phyloP scores from a whole-genome alignment of 2,797 vertebrate genomes.

The Rhinichthys osculus region DNA sequence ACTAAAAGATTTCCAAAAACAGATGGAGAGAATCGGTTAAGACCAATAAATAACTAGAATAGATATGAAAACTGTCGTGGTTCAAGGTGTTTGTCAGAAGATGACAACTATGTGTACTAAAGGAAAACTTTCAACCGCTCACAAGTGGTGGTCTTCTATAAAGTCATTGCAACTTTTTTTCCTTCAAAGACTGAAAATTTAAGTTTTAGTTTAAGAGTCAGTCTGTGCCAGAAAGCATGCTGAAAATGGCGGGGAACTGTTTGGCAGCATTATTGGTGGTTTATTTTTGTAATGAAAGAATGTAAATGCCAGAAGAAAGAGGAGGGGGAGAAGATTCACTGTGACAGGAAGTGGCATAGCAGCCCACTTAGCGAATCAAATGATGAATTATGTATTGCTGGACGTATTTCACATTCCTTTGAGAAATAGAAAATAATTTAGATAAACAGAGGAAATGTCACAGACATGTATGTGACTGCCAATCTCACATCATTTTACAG shows the following conservation, averaged over 20 bases:
- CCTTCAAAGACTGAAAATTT: background rate
- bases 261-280: conserved; percentile 5
- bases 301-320: conserved; percentile 21
- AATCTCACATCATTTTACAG: background rate
- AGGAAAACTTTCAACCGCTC: background rate
- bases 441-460: conserved; percentile 2
- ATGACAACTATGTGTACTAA: background rate
- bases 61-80: background rate
- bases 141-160: background rate
- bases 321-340: conserved; percentile 18
- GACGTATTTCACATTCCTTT: background rate
- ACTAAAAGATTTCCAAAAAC: background rate
- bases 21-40: background rate
- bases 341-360: conserved; percentile 47
- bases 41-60: background rate
- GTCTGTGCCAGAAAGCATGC: background rate
- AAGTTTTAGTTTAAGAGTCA: background rate
- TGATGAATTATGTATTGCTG: conserved; percentile 3
- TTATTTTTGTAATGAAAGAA: conserved; percentile 10
- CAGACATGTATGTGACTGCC: background rate
- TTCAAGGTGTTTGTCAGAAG: background rate
- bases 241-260: background rate
- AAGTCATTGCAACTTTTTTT: background rate
- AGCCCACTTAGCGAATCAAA: conserved; percentile 15
- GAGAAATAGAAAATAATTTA: background rate